Conservation (phyloP, 2,113 vertebrate genomes). For the Kobus ellipsiprymnus region DNA sequence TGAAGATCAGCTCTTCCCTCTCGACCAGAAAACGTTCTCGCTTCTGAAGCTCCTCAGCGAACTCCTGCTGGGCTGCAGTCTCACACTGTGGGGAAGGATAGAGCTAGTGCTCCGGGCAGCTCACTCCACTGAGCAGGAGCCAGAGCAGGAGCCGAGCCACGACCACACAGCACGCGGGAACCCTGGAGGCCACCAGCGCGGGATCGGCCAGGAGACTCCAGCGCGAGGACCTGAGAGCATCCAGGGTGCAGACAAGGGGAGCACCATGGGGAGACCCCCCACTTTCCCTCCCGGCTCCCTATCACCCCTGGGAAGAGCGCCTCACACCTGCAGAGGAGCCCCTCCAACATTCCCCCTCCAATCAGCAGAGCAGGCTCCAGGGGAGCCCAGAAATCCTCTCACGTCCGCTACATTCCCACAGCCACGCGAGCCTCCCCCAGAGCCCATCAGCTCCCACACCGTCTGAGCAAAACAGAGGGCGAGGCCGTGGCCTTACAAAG, state of each 20-base stretch:
- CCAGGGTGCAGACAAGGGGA: background rate
- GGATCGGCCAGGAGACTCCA: background rate
- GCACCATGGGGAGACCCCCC: too few relatives aligned
- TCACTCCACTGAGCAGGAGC: background rate
- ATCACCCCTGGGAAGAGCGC: background rate
- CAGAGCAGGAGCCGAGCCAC: background rate
- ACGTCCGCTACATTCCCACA: background rate
- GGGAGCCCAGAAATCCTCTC: background rate
- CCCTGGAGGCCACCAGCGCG: background rate
- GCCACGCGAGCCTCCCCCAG: background rate
- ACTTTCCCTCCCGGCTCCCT: background rate
- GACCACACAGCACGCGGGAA: background rate
- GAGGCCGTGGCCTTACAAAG: background rate
- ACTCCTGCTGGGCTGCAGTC: constrained; percentile 82
- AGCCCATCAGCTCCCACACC: background rate
- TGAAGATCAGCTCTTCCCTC: constrained; percentile 81
- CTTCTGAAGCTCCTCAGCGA: constrained; percentile 83
- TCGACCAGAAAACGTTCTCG: constrained; percentile 78
- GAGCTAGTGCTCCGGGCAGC: background rate
- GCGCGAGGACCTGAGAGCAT: background rate
- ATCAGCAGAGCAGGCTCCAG: background rate
- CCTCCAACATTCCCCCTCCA: background rate
- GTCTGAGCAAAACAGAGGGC: background rate
- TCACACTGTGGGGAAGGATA: constrained; percentile 78
- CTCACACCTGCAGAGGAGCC: background rate